A percentile compares a stretch with the other conserved stretches of the same genome.
phyloP scores from a whole-genome alignment of 2,797 vertebrate genomes.

The Myotis planiceps region DNA sequence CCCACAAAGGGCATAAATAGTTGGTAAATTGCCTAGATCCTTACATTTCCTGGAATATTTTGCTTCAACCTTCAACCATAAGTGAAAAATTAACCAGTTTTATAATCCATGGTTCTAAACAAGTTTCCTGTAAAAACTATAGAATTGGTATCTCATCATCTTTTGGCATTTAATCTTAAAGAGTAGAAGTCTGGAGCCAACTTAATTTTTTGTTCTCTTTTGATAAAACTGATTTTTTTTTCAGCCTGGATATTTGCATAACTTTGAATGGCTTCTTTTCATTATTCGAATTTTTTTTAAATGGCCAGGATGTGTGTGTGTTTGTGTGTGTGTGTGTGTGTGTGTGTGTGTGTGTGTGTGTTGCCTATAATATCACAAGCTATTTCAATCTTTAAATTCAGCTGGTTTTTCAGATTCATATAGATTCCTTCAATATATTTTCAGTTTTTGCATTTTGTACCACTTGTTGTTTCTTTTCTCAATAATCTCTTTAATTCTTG shows the following conservation, averaged over 20 bases:
- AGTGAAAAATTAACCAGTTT: neutral
- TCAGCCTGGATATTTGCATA: neutral
- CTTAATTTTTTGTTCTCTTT: neutral
- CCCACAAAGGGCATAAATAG: neutral
- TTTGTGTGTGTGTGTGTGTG: neutral
- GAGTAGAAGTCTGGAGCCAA: neutral
- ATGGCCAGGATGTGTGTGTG: neutral
- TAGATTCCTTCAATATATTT: neutral
- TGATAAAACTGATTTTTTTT: neutral
- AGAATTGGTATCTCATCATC: neutral
- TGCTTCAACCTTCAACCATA: neutral
- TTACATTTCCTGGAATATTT: neutral
- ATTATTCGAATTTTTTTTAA: neutral
- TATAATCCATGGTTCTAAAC: neutral
- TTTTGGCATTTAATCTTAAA: neutral
- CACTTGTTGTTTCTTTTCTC: neutral
- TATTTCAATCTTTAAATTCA: neutral
- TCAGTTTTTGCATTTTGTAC: neutral
- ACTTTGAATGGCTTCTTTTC: neutral
- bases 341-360: neutral
- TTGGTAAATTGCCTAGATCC: neutral
- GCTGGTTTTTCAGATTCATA: neutral
- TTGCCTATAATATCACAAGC: neutral
- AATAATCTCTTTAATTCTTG: neutral
- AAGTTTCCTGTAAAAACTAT: neutral